Evolutionary conservation across 2,888 invertebrate genomes (phyloP).

Genomic region (Coenonympha glycerion): DNA sequence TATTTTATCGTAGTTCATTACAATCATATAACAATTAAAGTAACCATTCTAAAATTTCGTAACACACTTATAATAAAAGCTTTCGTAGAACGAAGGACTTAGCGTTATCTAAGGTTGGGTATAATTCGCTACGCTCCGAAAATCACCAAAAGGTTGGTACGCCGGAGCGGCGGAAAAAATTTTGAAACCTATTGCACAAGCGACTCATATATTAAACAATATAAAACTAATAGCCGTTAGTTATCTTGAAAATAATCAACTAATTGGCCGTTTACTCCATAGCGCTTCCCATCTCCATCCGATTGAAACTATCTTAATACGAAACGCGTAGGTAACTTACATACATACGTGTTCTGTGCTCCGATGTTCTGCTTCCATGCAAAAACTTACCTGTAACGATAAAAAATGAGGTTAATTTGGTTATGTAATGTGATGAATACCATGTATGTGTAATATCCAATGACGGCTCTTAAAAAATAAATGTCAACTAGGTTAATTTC

Average conservation of each 20-base stretch:
- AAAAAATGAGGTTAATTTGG: constrained; percentile 33
- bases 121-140: constrained; percentile 75
- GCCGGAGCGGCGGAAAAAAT: constrained; percentile 68
- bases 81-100: constrained; percentile 72
- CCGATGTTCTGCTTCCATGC: constrained; percentile 25
- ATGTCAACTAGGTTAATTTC: too few species aligned
- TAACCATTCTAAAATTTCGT: constrained; percentile 53
- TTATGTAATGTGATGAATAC: constrained; percentile 15
- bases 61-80: constrained; percentile 63
- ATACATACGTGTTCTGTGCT: constrained; percentile 39
- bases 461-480: too few species aligned
- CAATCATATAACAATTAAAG: constrained; percentile 44
- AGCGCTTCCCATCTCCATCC: constrained; percentile 29
- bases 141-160: constrained; percentile 72
- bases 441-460: too few species aligned
- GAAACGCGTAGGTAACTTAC: constrained; percentile 30
- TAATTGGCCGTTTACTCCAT: constrained; percentile 70
- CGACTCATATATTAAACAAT: constrained; percentile 72
- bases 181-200: constrained; percentile 72
- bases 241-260: constrained; percentile 66
- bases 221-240: constrained; percentile 68
- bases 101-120: constrained; percentile 72
- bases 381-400: constrained; percentile 64
- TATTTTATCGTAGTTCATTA: constrained; percentile 26
- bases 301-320: constrained; percentile 34